A percentile compares a stretch with the other conserved stretches of the same genome.
phyloP scores from a whole-genome alignment of 1,140 invertebrate species.

The Drosophila lini region DNA sequence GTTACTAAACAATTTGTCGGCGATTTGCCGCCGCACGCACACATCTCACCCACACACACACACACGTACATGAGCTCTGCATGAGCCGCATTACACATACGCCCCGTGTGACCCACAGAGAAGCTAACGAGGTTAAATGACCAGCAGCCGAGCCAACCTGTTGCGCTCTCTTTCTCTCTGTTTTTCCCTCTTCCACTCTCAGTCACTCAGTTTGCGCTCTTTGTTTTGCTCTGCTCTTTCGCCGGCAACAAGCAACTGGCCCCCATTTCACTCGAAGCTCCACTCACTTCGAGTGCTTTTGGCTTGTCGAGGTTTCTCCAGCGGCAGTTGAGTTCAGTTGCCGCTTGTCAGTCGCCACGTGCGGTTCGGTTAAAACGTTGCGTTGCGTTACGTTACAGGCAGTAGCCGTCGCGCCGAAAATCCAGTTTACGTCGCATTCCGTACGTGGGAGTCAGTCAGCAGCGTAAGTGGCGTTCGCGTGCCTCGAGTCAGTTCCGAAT shows the following conservation, averaged over 20 bases:
- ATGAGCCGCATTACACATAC: slow-evolving; percentile 42
- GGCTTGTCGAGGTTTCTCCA: slow-evolving; percentile 50
- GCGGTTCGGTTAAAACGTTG: slow-evolving; percentile 61
- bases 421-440: slow-evolving; percentile 43
- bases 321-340: slow-evolving; percentile 65
- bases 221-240: slow-evolving; percentile 75
- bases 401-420: slow-evolving; percentile 27
- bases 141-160: slow-evolving; percentile 52
- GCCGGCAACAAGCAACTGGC: slow-evolving; percentile 57
- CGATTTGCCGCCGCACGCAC: slow-evolving; percentile 44
- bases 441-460: slow-evolving; percentile 34
- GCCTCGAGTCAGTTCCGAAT: slow-evolving; percentile 7
- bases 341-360: slow-evolving; percentile 74
- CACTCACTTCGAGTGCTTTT: slow-evolving; percentile 34
- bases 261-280: slow-evolving; percentile 40
- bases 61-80: background rate
- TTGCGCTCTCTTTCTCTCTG: slow-evolving; percentile 23
- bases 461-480: slow-evolving; percentile 42
- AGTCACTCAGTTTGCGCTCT: slow-evolving; percentile 11
- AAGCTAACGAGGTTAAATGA: slow-evolving; percentile 32
- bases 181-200: background rate
- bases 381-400: slow-evolving; percentile 12
- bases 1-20: slow-evolving; percentile 70
- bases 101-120: slow-evolving; percentile 41
- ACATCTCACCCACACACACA: background rate